phyloP scores from a whole-genome alignment of 2,888 invertebrate genomes.

The Dicranocentrus wangi region DNA sequence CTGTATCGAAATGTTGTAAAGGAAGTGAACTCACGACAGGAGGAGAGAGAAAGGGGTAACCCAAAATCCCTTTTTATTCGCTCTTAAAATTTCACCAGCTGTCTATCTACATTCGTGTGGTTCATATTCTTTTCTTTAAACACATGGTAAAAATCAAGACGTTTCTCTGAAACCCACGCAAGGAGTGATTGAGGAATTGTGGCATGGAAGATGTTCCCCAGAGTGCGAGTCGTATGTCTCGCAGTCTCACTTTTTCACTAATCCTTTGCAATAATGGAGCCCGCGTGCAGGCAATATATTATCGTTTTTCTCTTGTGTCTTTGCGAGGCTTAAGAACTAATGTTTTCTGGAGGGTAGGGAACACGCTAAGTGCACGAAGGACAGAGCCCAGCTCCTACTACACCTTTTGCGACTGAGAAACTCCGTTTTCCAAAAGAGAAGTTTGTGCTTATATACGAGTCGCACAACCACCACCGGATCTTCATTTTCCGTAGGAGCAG shows the following conservation, averaged over 20 bases:
- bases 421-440: too few relatives aligned
- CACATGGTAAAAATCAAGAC: slow-evolving; percentile 42
- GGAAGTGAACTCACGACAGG: background rate
- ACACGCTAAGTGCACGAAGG: too few relatives aligned
- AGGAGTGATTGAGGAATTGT: slow-evolving; percentile 9
- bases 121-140: slow-evolving; percentile 30
- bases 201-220: slow-evolving; percentile 17
- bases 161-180: background rate
- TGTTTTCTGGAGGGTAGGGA: too few relatives aligned
- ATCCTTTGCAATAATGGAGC: slow-evolving; percentile 39
- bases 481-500: too few relatives aligned
- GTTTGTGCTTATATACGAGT: too few relatives aligned
- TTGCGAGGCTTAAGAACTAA: too few relatives aligned
- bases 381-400: too few relatives aligned
- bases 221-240: slow-evolving; percentile 22
- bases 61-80: slow-evolving; percentile 4
- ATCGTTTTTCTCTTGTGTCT: slow-evolving; percentile 41
- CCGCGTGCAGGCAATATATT: slow-evolving; percentile 50
- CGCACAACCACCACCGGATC: too few relatives aligned
- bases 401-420: too few relatives aligned
- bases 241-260: slow-evolving; percentile 23
- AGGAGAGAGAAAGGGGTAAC: background rate
- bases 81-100: slow-evolving; percentile 51
- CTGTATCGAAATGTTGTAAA: background rate
- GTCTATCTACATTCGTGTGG: slow-evolving; percentile 7